Evolutionary conservation across 2,888 invertebrate species (phyloP), one percentile per base, ranked within the genome.

Genomic region (Seladonia tumulorum): DNA sequence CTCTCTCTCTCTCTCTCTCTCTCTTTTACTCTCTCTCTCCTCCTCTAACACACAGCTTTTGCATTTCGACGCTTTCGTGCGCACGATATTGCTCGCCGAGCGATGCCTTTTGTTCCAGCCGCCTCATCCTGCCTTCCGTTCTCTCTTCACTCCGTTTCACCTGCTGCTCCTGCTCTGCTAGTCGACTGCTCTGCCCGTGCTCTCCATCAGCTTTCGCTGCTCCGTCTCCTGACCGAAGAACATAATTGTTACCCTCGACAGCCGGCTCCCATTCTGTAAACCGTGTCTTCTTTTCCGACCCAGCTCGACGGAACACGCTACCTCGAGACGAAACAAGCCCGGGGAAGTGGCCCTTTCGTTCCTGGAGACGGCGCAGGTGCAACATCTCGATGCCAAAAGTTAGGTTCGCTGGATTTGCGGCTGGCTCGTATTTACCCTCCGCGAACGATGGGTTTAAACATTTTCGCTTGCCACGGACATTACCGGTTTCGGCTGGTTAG

Each of bases 31-130:
- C 29, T 35, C 8, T 35, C 0, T 25, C 25, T 25, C 16, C 18
- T 35, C 18, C 2, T 72, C 66, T n/a, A 7, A 7, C 2, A 10
- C 29, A 29, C 16, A 8, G n/a, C 63, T 45, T 66, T 76, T 14
- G 39, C 60, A 35, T 39, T 39, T n/a, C 18, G 5, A 7, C 45
- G 60, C 79, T 63, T 47, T 79, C 25, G 45, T 73, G 53, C 22
- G 35, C 35, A 47, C 60, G 60, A 60, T 71, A 57, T 77, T 77
- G 53, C 42, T 49, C 63, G 29, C 22, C 53, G 39, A 49, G 70
- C 77, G n/a, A 53, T 10, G 16, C 18, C 57, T 42, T 57, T 70
- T 71, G 53, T 57, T 14, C 29, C 18, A 14, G 5, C 3, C 22
- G 2, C 22, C 53, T 68, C n/a, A 68, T 39, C 68, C 68, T 29